phyloP scores from a whole-genome alignment of 2,888 invertebrate species.

The Lobophora halterata region DNA sequence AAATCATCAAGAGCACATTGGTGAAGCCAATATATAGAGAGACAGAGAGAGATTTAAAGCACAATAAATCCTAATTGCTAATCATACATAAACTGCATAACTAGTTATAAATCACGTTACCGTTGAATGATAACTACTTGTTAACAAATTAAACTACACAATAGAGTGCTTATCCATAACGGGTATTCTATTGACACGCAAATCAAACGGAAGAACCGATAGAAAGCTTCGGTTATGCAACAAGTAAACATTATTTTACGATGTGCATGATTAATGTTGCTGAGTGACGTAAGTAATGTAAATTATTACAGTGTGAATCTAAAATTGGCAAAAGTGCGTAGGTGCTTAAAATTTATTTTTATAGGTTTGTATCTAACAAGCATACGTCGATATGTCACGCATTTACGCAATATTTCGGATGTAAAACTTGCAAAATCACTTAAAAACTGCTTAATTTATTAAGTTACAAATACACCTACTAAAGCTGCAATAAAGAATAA shows the following conservation, averaged over 20 bases:
- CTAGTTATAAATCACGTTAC: conserved; percentile 16
- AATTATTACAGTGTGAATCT: conserved; percentile 34
- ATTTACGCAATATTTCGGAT: no score
- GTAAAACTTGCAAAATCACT: no score
- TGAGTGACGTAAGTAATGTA: conserved; percentile 31
- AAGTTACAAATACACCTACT: no score
- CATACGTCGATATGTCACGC: no score
- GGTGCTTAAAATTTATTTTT: conserved; percentile 8
- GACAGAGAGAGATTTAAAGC: no score
- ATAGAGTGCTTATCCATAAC: conserved; percentile 26
- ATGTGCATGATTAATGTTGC: conserved; percentile 25
- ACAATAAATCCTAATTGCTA: no score
- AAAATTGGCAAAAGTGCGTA: conserved; percentile 33
- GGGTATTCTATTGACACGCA: conserved; percentile 33
- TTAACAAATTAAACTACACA: conserved; percentile 27
- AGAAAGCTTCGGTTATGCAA: conserved; percentile 36
- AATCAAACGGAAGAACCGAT: conserved; percentile 31
- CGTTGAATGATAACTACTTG: conserved; percentile 21
- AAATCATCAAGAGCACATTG: no score
- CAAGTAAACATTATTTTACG: conserved; percentile 29
- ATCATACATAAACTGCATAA: no score
- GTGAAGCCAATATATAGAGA: no score
- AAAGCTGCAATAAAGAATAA: no score
- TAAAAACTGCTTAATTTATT: no score
- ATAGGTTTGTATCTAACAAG: no score